These are phyloP conservation scores for Pachyseris speciosa DNA, from an alignment of 64 coral and sea anemone genomes.

Conservation along the genomic window DNA sequence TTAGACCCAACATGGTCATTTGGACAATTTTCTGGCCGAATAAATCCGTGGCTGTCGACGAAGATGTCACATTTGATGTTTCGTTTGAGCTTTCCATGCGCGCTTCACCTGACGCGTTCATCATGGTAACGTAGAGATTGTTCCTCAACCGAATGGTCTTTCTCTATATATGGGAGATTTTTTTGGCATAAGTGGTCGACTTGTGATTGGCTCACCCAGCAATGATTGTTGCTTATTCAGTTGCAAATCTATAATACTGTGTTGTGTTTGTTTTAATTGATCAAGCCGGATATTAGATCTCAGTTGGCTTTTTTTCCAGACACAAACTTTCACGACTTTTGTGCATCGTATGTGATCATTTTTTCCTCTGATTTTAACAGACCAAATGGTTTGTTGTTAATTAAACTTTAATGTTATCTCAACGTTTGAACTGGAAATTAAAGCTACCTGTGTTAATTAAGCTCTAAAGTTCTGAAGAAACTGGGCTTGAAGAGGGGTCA, in stretches of 20 bases:
- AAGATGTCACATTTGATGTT: not conserved
- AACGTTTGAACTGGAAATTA: not conserved
- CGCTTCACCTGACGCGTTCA: not conserved
- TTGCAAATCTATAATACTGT: not conserved
- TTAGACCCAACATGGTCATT: conserved; percentile 21
- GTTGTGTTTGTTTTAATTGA: not conserved
- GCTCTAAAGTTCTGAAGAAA: not conserved
- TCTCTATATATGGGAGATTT: not conserved
- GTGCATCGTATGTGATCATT: not conserved
- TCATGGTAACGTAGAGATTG: not conserved
- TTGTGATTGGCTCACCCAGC: not conserved
- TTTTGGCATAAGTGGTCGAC: not conserved
- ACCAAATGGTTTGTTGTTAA: not conserved
- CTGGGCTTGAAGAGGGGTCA: not conserved
- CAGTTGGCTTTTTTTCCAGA: not conserved
- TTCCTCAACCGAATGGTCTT: not conserved
- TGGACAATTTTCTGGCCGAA: not conserved
- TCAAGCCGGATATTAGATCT: not conserved
- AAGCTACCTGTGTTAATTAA: not conserved
- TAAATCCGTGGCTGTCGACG: not conserved
- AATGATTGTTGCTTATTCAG: not conserved
- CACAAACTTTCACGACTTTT: not conserved
- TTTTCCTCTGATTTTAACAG: not conserved
- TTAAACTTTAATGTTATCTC: not conserved
- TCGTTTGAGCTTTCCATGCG: not conserved